Evolutionary conservation across 2,797 vertebrate genomes (phyloP).

Genomic region (Smutsia temminckii): DNA sequence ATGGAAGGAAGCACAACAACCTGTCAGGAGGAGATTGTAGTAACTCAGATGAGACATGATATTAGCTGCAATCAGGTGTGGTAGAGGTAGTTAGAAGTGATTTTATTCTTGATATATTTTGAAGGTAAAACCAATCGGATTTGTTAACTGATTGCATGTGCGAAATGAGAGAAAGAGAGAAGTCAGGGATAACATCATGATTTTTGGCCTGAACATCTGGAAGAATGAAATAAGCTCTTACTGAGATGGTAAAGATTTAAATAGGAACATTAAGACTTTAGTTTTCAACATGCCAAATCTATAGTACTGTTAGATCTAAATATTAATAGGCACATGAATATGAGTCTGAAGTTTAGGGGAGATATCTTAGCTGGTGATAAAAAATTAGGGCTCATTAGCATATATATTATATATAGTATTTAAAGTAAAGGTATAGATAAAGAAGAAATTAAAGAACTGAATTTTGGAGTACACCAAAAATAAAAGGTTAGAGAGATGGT

Average conservation of each 20-base stretch:
- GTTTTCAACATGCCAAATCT: background rate
- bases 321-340: background rate
- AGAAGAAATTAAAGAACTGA: background rate
- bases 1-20: background rate
- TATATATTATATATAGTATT: background rate
- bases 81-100: background rate
- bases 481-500: background rate
- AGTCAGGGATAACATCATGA: background rate
- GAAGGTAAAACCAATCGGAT: background rate
- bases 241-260: background rate
- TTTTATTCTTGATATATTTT: background rate
- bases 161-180: background rate
- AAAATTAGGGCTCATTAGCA: background rate
- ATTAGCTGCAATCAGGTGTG: background rate
- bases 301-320: background rate
- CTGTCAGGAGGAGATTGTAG: accelerated
- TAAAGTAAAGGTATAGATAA: background rate
- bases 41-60: background rate
- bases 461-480: background rate
- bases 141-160: background rate
- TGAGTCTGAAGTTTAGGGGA: background rate
- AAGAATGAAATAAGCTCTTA: background rate
- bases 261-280: background rate
- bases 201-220: background rate
- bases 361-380: background rate